phyloP scores from a whole-genome alignment of 2,113 vertebrate species.

The Fregata magnificens region DNA sequence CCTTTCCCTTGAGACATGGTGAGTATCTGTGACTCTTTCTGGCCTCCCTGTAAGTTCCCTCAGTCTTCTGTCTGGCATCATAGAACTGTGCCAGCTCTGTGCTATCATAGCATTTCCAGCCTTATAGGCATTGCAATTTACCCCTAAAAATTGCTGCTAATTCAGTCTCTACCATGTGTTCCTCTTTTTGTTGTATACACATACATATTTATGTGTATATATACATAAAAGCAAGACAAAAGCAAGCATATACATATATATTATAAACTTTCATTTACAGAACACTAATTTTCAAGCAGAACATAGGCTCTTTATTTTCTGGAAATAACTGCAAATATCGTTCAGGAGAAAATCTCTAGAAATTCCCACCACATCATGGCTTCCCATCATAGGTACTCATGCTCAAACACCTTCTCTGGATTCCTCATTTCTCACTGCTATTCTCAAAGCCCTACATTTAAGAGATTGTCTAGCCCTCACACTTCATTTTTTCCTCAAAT shows the following conservation, averaged over 20 bases:
- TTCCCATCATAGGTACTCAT: neutral
- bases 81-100: neutral
- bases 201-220: neutral
- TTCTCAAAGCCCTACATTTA: neutral
- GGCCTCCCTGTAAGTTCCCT: neutral
- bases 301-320: neutral
- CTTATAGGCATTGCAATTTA: neutral
- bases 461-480: neutral
- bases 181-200: neutral
- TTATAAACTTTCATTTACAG: neutral
- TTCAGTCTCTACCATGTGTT: neutral
- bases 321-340: neutral
- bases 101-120: neutral
- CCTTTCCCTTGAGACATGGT: neutral
- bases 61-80: neutral
- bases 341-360: neutral
- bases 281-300: neutral
- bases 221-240: neutral
- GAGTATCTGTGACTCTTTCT: neutral
- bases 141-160: neutral
- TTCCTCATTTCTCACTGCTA: neutral
- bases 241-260: neutral
- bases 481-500: neutral
- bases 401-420: neutral
- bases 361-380: neutral